These are phyloP conservation scores for Hemicordylus capensis DNA, from an alignment of 2,113 vertebrate genomes.

Conservation along the genomic window DNA sequence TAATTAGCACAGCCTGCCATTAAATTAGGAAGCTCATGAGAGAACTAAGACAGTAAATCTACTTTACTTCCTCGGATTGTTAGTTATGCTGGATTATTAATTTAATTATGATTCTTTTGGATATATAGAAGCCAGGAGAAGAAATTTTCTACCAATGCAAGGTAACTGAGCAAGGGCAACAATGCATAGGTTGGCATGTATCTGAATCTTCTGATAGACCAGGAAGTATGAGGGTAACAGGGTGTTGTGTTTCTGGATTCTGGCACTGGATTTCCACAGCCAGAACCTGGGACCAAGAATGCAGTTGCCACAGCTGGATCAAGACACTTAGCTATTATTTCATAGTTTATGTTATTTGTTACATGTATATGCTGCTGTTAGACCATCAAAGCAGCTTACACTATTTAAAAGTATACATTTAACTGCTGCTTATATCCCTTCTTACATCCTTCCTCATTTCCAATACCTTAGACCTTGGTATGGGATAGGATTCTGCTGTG, in stretches of 20 bases:
- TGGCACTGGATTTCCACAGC: not conserved
- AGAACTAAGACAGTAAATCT: conserved; percentile 82
- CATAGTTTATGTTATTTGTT: no score
- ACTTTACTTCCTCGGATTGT: conserved; percentile 78
- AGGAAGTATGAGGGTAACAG: not conserved
- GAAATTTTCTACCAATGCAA: conserved; percentile 76
- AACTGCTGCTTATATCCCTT: no score
- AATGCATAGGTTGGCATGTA: not conserved
- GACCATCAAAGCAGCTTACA: no score
- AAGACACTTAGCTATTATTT: no score
- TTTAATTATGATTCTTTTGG: conserved; percentile 78
- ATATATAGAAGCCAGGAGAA: conserved; percentile 76
- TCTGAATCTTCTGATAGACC: not conserved
- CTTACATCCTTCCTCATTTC: no score
- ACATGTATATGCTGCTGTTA: no score
- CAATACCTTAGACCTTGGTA: no score
- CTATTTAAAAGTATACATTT: no score
- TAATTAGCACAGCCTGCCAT: conserved; percentile 75
- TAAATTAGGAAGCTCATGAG: conserved; percentile 73
- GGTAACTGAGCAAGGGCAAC: conserved; percentile 20
- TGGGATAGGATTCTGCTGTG: no score
- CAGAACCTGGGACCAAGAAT: not conserved
- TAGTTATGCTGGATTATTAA: conserved; percentile 81
- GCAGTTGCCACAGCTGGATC: not conserved
- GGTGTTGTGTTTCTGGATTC: not conserved